Conservation (phyloP, 2,797 vertebrate species). For the Artibeus lituratus region DNA sequence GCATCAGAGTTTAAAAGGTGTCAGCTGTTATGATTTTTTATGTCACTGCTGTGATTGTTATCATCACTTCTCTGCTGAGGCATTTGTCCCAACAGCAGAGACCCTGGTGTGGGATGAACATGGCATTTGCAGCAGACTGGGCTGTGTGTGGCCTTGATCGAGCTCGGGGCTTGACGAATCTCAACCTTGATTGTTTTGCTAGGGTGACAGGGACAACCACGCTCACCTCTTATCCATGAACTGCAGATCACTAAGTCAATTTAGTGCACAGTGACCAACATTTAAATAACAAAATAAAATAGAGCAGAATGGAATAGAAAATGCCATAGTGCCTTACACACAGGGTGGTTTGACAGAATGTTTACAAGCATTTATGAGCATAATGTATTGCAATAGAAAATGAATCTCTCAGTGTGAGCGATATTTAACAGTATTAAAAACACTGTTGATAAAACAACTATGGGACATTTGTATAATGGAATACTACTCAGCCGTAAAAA, state of each 20-base stretch:
- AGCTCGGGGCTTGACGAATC: not conserved
- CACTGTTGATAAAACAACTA: not conserved
- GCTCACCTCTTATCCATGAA: not conserved
- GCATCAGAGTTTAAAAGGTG: not conserved
- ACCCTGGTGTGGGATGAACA: not conserved
- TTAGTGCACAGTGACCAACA: not conserved
- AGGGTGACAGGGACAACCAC: not conserved
- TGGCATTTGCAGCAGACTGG: not conserved
- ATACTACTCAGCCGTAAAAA: not conserved
- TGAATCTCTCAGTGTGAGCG: not conserved
- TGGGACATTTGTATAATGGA: not conserved
- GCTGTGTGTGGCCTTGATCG: not conserved
- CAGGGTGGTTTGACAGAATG: not conserved
- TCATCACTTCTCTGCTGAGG: not conserved
- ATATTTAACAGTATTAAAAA: not conserved
- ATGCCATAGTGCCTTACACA: fast-evolving
- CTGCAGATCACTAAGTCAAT: not conserved
- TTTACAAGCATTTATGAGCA: fast-evolving
- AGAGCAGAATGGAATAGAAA: not conserved
- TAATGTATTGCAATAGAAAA: not conserved
- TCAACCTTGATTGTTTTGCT: not conserved
- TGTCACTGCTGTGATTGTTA: not conserved
- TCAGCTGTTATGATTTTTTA: not conserved
- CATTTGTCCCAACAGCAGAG: not conserved
- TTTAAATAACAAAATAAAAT: not conserved